Percentiles rank a stretch among this genome's conserved stretches.
phyloP scores from a whole-genome alignment of 1,140 invertebrate species.

The Drosophila punjabiensis region DNA sequence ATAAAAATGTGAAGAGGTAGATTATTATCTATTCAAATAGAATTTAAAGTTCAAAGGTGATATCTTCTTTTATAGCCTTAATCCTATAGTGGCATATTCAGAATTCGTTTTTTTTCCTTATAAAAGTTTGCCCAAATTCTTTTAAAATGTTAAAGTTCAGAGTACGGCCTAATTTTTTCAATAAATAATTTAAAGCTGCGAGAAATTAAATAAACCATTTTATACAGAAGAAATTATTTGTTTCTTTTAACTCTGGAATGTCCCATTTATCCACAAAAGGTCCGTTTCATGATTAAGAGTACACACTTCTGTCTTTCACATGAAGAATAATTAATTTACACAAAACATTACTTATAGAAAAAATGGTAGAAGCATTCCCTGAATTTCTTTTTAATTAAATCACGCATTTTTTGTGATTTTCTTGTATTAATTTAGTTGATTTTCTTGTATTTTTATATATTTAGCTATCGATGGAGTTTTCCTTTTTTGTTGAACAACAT shows the following conservation, averaged over 20 bases:
- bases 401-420: not conserved
- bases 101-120: not conserved
- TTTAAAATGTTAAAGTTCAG: not conserved
- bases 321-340: not conserved
- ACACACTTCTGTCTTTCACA: too few relatives aligned
- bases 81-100: not conserved
- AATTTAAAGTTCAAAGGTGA: not conserved
- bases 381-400: too few relatives aligned
- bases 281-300: not conserved
- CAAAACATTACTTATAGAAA: not conserved
- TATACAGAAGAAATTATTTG: not conserved
- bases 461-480: slow-evolving; percentile 8
- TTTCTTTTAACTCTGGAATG: not conserved
- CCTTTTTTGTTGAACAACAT: slow-evolving; percentile 59
- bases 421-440: not conserved
- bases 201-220: not conserved
- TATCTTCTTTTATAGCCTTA: not conserved
- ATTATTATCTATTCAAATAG: too few relatives aligned
- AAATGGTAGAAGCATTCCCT: not conserved
- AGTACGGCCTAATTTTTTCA: not conserved
- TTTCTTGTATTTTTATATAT: slow-evolving; percentile 22
- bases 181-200: too few relatives aligned
- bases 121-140: too few relatives aligned
- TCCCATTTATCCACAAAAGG: not conserved
- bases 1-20: too few relatives aligned